Percentiles rank a stretch among this genome's conserved stretches.
phyloP scores from a whole-genome alignment of 2,797 vertebrate genomes.

The Manis crassicaudata region DNA sequence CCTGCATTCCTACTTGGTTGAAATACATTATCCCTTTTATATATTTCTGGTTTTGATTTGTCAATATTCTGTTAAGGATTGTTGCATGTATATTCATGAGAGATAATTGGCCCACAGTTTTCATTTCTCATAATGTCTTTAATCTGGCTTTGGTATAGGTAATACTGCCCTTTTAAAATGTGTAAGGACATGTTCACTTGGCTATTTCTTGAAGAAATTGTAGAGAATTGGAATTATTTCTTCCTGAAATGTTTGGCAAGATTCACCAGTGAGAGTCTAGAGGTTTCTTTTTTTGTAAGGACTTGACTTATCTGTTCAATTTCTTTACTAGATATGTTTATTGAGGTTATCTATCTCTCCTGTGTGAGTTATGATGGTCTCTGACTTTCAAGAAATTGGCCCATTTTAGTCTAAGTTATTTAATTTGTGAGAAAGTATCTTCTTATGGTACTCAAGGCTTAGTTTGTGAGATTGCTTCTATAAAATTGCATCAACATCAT shows the following conservation, averaged over 20 bases:
- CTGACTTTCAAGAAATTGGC: neutral
- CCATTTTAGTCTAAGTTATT: neutral
- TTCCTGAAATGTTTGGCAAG: neutral
- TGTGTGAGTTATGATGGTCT: neutral
- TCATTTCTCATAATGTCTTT: neutral
- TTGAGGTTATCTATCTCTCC: neutral
- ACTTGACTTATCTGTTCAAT: neutral
- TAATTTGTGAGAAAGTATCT: neutral
- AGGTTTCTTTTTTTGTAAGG: neutral
- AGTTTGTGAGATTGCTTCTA: neutral
- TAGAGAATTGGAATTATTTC: neutral
- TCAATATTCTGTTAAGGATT: neutral
- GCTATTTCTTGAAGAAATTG: neutral
- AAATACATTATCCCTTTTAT: neutral
- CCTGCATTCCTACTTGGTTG: neutral
- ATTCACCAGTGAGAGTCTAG: neutral
- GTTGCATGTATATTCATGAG: neutral
- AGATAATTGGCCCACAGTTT: neutral
- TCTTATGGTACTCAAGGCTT: neutral
- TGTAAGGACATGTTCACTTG: neutral
- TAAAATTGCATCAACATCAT: neutral
- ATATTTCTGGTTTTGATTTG: neutral
- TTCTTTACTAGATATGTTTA: neutral
- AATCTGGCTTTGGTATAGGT: neutral
- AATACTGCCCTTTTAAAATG: neutral